These are phyloP conservation scores for Emys orbicularis DNA, from an alignment of 2,797 vertebrate species.

Conservation along the genomic window DNA sequence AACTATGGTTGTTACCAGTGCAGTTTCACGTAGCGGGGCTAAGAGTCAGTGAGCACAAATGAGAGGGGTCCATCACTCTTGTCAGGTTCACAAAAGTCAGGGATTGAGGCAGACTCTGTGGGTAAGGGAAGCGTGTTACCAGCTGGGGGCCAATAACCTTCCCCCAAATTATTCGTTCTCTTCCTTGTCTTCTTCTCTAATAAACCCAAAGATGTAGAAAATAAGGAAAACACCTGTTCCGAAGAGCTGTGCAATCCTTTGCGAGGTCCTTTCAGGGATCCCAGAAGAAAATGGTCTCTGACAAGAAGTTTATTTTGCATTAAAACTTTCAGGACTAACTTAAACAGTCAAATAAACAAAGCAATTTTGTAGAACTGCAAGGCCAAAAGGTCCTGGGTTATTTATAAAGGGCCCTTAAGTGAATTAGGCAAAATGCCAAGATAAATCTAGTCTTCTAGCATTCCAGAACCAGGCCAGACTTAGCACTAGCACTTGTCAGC, in stretches of 20 bases:
- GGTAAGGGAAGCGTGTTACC: constrained; percentile 18
- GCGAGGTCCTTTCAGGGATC: constrained; percentile 28
- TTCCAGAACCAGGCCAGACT: constrained; percentile 62
- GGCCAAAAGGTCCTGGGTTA: constrained; percentile 75
- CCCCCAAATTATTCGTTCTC: neutral
- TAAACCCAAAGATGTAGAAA: neutral
- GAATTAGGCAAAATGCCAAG: constrained; percentile 75
- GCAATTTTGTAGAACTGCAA: constrained; percentile 63
- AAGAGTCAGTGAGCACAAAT: neutral
- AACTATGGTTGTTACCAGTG: neutral
- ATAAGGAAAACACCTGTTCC: neutral
- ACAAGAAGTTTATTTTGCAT: constrained; percentile 71
- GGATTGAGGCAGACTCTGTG: neutral
- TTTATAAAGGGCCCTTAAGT: constrained; percentile 75
- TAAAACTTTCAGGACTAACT: constrained; percentile 64
- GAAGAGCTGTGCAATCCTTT: constrained; percentile 12
- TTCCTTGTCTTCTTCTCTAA: neutral
- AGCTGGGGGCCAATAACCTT: neutral
- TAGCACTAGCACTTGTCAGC: constrained; percentile 65
- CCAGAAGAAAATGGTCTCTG: constrained; percentile 61
- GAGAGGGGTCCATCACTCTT: neutral
- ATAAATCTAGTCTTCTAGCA: constrained; percentile 67
- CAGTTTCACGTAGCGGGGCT: neutral
- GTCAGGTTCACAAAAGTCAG: neutral
- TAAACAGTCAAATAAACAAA: constrained; percentile 74